A percentile compares a stretch with the other conserved stretches of the same genome.
phyloP scores from a whole-genome alignment of 2,797 vertebrate genomes.

The Phataginus tricuspis region DNA sequence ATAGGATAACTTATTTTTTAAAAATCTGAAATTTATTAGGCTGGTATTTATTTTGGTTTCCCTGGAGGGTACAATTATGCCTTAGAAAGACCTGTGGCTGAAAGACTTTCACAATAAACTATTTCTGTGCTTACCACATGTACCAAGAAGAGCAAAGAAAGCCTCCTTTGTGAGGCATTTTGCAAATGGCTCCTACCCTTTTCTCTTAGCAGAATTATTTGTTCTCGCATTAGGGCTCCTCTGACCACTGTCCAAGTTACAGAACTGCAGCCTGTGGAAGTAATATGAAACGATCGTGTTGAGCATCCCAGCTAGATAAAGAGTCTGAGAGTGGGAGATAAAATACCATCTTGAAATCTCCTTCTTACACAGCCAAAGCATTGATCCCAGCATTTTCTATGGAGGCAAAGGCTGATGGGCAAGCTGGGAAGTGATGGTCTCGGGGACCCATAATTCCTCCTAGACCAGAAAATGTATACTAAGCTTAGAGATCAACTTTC shows the following conservation, averaged over 20 bases:
- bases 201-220: neutral
- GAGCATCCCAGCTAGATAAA: neutral
- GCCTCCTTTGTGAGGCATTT: slow-evolving; percentile 55
- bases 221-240: neutral
- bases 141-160: slow-evolving; percentile 63
- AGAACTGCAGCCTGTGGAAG: neutral
- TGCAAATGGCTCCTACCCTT: neutral
- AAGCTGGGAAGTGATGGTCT: neutral
- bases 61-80: slow-evolving; percentile 59
- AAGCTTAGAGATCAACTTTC: neutral
- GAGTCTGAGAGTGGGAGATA: neutral
- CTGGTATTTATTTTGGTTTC: slow-evolving; percentile 69
- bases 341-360: slow-evolving; percentile 1
- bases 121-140: slow-evolving; percentile 62
- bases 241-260: neutral
- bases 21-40: slow-evolving; percentile 70
- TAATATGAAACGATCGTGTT: neutral
- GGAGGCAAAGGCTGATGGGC: neutral
- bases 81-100: slow-evolving; percentile 68
- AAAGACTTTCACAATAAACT: slow-evolving; percentile 70
- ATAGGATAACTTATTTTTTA: slow-evolving; percentile 60
- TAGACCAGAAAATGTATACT: neutral
- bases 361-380: neutral
- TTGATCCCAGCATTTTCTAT: neutral
- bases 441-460: neutral